Conservation (phyloP, 2,113 vertebrate species). For the Campylomormyrus tamandua region DNA sequence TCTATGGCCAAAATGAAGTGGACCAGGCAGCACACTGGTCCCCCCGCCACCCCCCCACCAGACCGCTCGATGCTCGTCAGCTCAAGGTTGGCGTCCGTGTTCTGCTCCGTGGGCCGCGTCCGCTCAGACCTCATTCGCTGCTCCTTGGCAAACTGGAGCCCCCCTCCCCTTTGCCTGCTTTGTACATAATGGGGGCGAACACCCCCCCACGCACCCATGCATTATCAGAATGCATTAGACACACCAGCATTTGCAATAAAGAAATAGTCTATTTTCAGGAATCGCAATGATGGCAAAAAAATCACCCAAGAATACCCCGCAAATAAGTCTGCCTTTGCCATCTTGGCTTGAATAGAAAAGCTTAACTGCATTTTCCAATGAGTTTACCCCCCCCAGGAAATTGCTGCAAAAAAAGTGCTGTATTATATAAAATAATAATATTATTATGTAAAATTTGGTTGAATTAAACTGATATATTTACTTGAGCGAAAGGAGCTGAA, state of each 20-base stretch:
- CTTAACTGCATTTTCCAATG: neutral
- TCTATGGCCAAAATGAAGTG: neutral
- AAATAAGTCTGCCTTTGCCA: neutral
- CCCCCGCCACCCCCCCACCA: neutral
- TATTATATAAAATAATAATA: neutral
- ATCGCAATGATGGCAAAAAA: neutral
- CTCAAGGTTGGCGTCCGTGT: constrained; percentile 25
- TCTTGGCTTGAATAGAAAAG: neutral
- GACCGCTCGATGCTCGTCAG: neutral
- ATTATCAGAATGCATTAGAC: neutral
- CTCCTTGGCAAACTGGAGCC: neutral
- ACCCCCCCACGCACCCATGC: neutral
- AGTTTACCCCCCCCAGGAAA: neutral
- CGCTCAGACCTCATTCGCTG: neutral
- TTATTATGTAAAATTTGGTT: neutral
- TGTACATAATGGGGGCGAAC: neutral
- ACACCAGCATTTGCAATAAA: neutral
- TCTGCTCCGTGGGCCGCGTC: no score
- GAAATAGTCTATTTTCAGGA: neutral
- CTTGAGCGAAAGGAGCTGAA: neutral
- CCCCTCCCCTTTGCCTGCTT: neutral
- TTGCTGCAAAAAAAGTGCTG: neutral
- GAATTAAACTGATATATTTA: neutral
- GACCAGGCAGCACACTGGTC: neutral
- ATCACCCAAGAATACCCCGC: neutral